Evolutionary conservation across 2,113 vertebrate species (phyloP).

Genomic region (Pitta sordida): DNA sequence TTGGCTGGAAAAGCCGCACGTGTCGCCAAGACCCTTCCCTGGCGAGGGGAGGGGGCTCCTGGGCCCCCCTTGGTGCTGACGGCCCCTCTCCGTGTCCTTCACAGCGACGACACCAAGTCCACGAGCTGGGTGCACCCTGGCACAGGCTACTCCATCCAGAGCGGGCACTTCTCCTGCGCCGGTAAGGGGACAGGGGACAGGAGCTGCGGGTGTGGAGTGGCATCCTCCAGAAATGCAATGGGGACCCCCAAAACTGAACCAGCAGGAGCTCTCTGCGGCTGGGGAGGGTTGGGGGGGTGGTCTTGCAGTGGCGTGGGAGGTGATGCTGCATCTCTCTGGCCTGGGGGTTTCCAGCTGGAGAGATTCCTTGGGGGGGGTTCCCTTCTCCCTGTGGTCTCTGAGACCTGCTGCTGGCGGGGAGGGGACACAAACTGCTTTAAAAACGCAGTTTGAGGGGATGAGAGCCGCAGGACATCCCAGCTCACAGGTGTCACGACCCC

Average conservation of each 20-base stretch:
- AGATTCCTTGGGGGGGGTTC: fast-evolving
- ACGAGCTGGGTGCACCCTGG: slow-evolving; percentile 74
- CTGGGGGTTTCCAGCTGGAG: neutral
- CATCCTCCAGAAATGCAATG: neutral
- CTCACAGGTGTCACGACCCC: fast-evolving
- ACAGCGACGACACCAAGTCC: slow-evolving; percentile 72
- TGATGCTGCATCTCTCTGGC: fast-evolving
- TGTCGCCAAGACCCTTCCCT: neutral
- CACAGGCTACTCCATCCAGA: slow-evolving; percentile 63
- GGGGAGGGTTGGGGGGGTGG: neutral
- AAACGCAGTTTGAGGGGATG: fast-evolving
- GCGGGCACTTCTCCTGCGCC: slow-evolving; percentile 57
- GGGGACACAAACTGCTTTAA: neutral
- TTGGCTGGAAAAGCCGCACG: neutral
- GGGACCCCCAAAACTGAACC: neutral
- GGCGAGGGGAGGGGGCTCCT: fast-evolving
- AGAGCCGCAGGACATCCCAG: fast-evolving
- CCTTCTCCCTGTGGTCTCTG: neutral
- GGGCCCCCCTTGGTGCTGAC: neutral
- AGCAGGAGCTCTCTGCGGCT: neutral
- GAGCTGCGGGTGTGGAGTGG: fast-evolving
- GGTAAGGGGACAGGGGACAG: slow-evolving; percentile 59
- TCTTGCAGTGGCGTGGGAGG: fast-evolving
- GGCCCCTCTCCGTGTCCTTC: neutral
- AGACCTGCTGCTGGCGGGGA: neutral